phyloP scores from a whole-genome alignment of 2,888 invertebrate genomes.

The Pterostichus madidus region DNA sequence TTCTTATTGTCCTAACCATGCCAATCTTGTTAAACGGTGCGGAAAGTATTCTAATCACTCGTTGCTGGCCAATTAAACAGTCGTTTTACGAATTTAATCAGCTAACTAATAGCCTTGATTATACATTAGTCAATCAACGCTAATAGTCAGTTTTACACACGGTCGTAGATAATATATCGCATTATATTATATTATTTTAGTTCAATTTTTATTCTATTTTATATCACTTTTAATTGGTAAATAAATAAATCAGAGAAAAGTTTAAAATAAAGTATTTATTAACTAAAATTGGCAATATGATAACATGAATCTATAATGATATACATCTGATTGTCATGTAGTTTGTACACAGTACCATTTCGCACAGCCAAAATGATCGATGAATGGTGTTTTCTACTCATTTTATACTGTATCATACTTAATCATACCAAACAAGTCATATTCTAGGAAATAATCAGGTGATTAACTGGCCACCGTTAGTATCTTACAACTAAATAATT shows the following conservation, averaged over 20 bases:
- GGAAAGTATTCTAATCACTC: too few species aligned
- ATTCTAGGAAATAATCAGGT: conserved; percentile 42
- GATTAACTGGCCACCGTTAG: conserved; percentile 64
- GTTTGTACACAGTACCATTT: conserved; percentile 62
- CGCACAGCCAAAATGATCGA: conserved; percentile 63
- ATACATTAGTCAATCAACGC: too few species aligned
- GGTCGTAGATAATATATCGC: too few species aligned
- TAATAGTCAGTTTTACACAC: too few species aligned
- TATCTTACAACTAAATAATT: conserved; percentile 54
- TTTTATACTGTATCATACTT: conserved; percentile 55
- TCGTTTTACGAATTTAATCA: too few species aligned
- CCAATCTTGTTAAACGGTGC: too few species aligned
- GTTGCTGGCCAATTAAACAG: too few species aligned
- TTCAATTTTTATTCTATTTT: too few species aligned
- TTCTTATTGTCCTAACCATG: too few species aligned
- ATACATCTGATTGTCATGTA: conserved; percentile 62
- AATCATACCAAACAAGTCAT: conserved; percentile 49
- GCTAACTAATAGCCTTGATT: too few species aligned
- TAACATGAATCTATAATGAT: conserved; percentile 42
- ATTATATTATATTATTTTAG: too few species aligned
- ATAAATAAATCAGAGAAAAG: neutral
- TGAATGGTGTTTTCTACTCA: conserved; percentile 33
- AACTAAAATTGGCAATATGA: conserved; percentile 63
- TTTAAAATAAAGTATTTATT: conserved; percentile 59
- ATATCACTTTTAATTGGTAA: too few species aligned